Conservation (phyloP, 2,888 invertebrate species). For the Arge pagana region DNA sequence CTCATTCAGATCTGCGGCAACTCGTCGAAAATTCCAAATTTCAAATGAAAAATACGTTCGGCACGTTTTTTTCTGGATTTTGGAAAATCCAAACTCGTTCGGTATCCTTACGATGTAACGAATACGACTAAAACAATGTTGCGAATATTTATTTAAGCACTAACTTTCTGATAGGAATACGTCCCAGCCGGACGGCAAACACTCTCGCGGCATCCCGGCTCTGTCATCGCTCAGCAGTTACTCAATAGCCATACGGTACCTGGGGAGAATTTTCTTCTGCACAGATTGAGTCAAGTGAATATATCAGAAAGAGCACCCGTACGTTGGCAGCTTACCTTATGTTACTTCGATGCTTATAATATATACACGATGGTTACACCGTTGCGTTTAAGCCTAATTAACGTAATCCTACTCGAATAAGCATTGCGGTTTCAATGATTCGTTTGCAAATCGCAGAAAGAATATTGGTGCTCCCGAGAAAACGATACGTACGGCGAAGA, state of each 20-base stretch:
- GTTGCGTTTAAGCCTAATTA: too few relatives aligned
- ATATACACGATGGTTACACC: too few relatives aligned
- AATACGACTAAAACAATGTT: too few relatives aligned
- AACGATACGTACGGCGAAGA: conserved; percentile 70
- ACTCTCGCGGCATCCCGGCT: conserved; percentile 76
- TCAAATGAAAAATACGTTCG: background rate
- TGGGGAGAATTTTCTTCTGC: conserved; percentile 70
- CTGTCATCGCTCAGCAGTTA: conserved; percentile 59
- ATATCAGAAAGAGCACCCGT: conserved; percentile 64
- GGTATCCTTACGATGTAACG: too few relatives aligned
- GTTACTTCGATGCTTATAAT: too few relatives aligned
- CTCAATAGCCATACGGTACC: conserved; percentile 59
- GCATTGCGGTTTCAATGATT: too few relatives aligned
- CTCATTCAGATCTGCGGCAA: background rate
- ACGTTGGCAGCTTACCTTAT: too few relatives aligned
- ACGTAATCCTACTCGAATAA: too few relatives aligned
- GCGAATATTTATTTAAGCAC: conserved; percentile 22
- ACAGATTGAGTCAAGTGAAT: conserved; percentile 77
- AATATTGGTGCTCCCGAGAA: conserved; percentile 59
- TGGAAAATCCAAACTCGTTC: too few relatives aligned
- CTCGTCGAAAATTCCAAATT: background rate
- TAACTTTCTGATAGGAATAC: conserved; percentile 69
- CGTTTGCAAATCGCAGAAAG: conserved; percentile 46
- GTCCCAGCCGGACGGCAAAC: conserved; percentile 86
- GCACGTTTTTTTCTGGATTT: background rate